Conservation (phyloP, 2,113 vertebrate genomes). For the Alouatta palliata region DNA sequence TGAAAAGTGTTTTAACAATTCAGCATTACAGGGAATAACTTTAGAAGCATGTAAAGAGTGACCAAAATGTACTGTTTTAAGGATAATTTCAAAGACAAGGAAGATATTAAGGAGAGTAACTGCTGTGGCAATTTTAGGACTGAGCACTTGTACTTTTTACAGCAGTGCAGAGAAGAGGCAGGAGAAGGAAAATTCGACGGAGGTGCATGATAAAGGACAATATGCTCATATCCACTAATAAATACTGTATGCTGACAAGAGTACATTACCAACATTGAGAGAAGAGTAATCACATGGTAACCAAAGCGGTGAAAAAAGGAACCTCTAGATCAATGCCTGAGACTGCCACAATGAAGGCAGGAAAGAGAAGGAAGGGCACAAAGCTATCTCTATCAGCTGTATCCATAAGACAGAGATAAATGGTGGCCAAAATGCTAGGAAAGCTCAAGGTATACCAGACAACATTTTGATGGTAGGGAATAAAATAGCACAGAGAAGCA, state of each 20-base stretch:
- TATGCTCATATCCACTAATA: neutral
- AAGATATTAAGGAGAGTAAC: conserved; percentile 18
- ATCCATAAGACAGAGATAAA: neutral
- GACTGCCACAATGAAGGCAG: neutral
- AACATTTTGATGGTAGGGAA: neutral
- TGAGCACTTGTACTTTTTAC: conserved; percentile 5
- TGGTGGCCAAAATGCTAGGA: neutral
- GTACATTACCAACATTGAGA: neutral
- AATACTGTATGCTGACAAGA: neutral
- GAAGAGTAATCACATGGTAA: neutral
- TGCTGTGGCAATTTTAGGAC: neutral
- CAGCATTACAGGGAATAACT: neutral
- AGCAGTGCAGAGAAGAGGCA: neutral
- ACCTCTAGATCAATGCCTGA: neutral
- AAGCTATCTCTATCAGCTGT: neutral
- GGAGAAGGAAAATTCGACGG: neutral
- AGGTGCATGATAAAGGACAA: neutral
- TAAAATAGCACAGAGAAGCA: neutral
- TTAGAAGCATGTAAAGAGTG: neutral
- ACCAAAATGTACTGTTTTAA: conserved; percentile 29
- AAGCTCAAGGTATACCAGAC: neutral
- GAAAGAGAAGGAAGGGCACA: neutral
- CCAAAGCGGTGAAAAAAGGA: neutral
- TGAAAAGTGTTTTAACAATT: conserved; percentile 37
- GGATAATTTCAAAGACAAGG: neutral